phyloP scores from a whole-genome alignment of 2,113 vertebrate genomes.

The Nothocercus julius region DNA sequence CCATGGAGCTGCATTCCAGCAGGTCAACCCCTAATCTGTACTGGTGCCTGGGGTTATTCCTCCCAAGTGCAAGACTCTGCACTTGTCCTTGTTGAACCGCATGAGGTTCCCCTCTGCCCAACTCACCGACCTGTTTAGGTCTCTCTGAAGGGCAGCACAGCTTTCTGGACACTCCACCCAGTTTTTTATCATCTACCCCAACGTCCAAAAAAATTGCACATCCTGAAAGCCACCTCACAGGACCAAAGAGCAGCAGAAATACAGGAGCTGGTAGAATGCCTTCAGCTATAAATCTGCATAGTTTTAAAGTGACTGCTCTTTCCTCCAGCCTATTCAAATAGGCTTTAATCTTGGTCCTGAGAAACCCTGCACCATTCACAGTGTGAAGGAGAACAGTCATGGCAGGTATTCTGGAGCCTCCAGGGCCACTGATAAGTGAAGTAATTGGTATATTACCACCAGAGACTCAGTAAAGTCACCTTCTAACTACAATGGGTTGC shows the following conservation, averaged over 20 bases:
- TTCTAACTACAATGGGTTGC: conserved; percentile 24
- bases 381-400: not conserved
- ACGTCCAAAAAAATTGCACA: conserved; percentile 27
- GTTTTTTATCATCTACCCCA: not conserved
- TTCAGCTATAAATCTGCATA: conserved; percentile 36
- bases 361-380: not conserved
- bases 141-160: too few relatives aligned
- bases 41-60: too few relatives aligned
- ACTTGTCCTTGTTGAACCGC: too few relatives aligned
- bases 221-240: not conserved
- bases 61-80: too few relatives aligned
- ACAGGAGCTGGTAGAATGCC: conserved; percentile 3
- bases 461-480: conserved; percentile 46
- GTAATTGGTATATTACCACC: conserved; percentile 17
- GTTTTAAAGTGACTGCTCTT: not conserved
- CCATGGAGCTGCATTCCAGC: too few relatives aligned
- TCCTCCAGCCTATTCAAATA: not conserved
- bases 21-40: too few relatives aligned
- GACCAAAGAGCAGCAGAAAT: conserved; percentile 31
- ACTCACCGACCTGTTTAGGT: too few relatives aligned
- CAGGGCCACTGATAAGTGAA: not conserved
- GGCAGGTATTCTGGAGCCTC: not conserved
- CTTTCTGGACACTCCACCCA: too few relatives aligned
- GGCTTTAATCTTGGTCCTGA: conserved; percentile 4
- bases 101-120: too few relatives aligned